phyloP scores from a whole-genome alignment of 2,113 vertebrate genomes.

The Myanophis thanlyinensis region DNA sequence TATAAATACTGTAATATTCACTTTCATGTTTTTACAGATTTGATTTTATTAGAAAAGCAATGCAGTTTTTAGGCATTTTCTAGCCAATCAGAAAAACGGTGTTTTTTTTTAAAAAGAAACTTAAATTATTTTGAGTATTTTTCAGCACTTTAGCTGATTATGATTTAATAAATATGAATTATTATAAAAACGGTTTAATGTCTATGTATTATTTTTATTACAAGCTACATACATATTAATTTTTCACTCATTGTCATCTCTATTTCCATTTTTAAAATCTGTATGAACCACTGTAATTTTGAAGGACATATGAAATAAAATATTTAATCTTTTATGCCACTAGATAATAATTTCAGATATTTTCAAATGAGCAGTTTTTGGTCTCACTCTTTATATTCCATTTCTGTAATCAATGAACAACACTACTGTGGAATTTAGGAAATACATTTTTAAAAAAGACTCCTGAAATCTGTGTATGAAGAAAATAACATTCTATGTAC shows the following conservation, averaged over 20 bases:
- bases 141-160: conserved; percentile 62
- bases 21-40: not conserved
- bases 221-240: not conserved
- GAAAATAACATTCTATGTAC: not conserved
- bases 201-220: conserved; percentile 48
- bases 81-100: conserved; percentile 57
- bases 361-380: not conserved
- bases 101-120: conserved; percentile 53
- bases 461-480: not conserved
- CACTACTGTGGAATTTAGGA: not conserved
- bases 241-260: not conserved
- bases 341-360: fast-evolving
- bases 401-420: not conserved
- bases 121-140: conserved; percentile 48
- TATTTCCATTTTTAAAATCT: not conserved
- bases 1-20: not conserved
- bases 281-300: conserved; percentile 1
- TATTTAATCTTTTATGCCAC: not conserved
- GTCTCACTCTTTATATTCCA: not conserved
- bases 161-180: conserved; percentile 62
- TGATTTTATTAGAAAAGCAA: not conserved
- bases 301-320: not conserved
- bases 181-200: conserved; percentile 58
- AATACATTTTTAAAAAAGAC: not conserved
- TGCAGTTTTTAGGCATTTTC: not conserved